Conservation (phyloP, 2,888 invertebrate species). For the Tipula helvola region DNA sequence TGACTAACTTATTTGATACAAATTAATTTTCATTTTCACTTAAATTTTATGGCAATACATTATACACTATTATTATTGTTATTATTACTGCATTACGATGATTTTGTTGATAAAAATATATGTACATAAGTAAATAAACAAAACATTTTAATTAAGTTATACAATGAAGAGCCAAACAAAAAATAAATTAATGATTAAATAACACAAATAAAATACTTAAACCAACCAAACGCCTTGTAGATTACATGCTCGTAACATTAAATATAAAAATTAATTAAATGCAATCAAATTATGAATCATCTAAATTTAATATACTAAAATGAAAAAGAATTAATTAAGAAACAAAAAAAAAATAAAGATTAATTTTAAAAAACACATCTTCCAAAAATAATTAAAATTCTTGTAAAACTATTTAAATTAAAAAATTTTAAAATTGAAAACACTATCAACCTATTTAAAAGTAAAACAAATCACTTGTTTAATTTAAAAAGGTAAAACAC, state of each 20-base stretch:
- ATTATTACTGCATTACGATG: background rate
- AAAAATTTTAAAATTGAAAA: background rate
- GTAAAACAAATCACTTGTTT: background rate
- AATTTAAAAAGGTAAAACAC: background rate
- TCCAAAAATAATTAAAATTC: background rate
- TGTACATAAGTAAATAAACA: background rate
- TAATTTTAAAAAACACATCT: background rate
- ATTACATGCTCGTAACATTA: background rate
- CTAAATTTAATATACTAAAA: background rate
- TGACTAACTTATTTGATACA: background rate
- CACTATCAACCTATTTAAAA: background rate
- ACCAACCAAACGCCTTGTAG: slow-evolving; percentile 4
- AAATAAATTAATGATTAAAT: background rate
- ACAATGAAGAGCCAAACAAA: background rate
- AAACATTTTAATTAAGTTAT: background rate
- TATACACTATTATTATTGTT: background rate
- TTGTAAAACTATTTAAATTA: background rate
- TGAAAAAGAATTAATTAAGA: background rate
- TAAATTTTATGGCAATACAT: background rate
- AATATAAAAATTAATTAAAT: background rate
- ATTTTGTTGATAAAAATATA: background rate
- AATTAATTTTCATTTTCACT: background rate
- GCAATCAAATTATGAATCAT: background rate
- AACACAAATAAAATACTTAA: background rate
- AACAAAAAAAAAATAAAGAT: background rate